Evolutionary conservation across 1,140 invertebrate genomes (phyloP), one percentile per base, ranked within the genome.

Genomic region (Ylistrum balloti): DNA sequence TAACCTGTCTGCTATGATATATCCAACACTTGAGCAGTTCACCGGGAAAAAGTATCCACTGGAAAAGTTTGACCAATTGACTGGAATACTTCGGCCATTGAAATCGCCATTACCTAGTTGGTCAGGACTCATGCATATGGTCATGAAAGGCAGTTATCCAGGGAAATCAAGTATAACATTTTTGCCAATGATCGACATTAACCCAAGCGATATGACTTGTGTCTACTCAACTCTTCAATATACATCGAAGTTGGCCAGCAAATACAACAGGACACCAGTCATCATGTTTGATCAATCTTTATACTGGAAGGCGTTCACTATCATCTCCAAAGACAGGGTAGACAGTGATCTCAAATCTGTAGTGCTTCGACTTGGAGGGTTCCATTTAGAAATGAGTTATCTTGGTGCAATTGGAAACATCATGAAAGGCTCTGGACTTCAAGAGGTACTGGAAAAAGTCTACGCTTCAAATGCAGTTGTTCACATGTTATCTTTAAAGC

Each of bases 401-500:
- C 86, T 94, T 1, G 92, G 92, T 22, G 33, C 35, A 33, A 94
- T 92, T 87, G 92, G 92, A 15, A 22, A 92, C 86, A 28, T 94
- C 10, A 94, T 94, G 93, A 41, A 32, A 41, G 91, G 91, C 15
- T 89, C 91, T 86, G 93, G 94, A 32, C 88, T 94, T 3, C 33
- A 86, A 28, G 92, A 94, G 89, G 28, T 92, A 28, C 74, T 93
- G 1, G 90, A 94, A 85, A 85, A 33, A 20, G 85, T 94, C 0
- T 94, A 92, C 92, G 92, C 88, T 22, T 34, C 89, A 87, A 92
- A 93, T 87, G 93, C 92, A 34, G 94, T 94, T 48, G 91, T 93
- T 0, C 95, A 96, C 92, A 95, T 95, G 91, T 56, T 97, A 41
- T 89, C 56, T 88, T 94, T 95, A 94, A 96, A 93, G 94, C 95